These are phyloP conservation scores for Lasioglossum zephyrum DNA, from an alignment of 2,888 invertebrate species.

Conservation along the genomic window DNA sequence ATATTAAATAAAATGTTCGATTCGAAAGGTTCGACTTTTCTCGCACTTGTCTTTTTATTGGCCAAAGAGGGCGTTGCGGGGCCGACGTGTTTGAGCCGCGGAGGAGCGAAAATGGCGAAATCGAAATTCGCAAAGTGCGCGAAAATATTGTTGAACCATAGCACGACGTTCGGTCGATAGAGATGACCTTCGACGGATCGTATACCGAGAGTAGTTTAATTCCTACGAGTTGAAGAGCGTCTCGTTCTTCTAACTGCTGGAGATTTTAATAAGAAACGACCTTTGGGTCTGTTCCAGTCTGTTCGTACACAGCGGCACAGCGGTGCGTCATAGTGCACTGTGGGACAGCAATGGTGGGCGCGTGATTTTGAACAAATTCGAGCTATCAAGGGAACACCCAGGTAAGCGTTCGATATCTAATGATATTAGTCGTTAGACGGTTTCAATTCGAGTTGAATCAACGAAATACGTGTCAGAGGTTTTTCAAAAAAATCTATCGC, in stretches of 20 bases:
- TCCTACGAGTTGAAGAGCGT: constrained; percentile 4
- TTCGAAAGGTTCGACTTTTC: constrained; percentile 59
- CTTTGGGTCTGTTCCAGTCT: constrained; percentile 77
- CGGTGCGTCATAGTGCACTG: constrained; percentile 80
- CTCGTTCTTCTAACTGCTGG: constrained; percentile 36
- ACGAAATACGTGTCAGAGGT: not conserved
- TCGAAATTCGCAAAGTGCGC: constrained; percentile 80
- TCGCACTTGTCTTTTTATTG: constrained; percentile 69
- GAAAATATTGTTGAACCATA: constrained; percentile 66
- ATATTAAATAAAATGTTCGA: not conserved
- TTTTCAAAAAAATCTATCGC: constrained; percentile 17
- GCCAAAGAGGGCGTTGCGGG: constrained; percentile 70
- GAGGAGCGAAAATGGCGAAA: constrained; percentile 78
- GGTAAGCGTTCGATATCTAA: constrained; percentile 60
- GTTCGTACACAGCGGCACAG: constrained; percentile 79
- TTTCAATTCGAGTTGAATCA: constrained; percentile 23
- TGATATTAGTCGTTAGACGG: constrained; percentile 14
- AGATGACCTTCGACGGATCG: not conserved
- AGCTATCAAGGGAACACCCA: constrained; percentile 71
- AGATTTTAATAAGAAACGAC: constrained; percentile 64
- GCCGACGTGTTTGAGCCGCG: constrained; percentile 79
- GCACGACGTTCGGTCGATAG: constrained; percentile 33
- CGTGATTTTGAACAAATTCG: constrained; percentile 85
- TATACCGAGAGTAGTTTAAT: constrained; percentile 33
- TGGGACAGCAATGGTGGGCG: constrained; percentile 85